Conservation (phyloP, 2,113 vertebrate species). For the Ardeotis arabs region DNA sequence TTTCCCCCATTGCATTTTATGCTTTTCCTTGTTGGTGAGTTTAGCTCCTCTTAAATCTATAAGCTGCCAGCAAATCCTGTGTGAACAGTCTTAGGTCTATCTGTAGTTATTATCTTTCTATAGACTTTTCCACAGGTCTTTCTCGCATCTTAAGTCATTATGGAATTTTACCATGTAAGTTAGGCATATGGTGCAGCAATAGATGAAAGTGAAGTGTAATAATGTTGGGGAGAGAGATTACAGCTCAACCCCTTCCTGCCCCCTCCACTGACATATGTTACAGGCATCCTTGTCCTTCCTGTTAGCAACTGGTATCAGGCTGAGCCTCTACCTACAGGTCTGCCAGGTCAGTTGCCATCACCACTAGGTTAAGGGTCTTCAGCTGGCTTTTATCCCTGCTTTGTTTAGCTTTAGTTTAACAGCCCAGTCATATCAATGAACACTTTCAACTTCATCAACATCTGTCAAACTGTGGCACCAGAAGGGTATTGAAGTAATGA, state of each 20-base stretch:
- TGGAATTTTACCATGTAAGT: background rate
- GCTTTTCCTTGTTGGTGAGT: background rate
- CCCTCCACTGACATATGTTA: background rate
- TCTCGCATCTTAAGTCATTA: background rate
- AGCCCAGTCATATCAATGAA: background rate
- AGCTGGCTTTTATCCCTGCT: background rate
- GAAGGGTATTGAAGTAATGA: background rate
- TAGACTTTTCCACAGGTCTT: background rate
- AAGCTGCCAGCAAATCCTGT: background rate
- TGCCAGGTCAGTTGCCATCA: background rate
- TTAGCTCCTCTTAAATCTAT: background rate
- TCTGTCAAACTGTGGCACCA: background rate
- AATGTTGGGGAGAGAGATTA: background rate
- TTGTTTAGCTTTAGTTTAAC: background rate
- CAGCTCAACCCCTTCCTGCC: background rate
- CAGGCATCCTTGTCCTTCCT: fast-evolving
- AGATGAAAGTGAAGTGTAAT: background rate
- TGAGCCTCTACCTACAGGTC: background rate
- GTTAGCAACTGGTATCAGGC: background rate
- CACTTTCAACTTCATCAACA: background rate
- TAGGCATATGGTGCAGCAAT: background rate
- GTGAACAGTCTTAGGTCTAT: background rate
- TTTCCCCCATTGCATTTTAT: background rate
- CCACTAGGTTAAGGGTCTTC: background rate
- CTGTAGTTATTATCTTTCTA: background rate